phyloP scores from a whole-genome alignment of 2,888 invertebrate genomes.

The Pedicia rivosa region DNA sequence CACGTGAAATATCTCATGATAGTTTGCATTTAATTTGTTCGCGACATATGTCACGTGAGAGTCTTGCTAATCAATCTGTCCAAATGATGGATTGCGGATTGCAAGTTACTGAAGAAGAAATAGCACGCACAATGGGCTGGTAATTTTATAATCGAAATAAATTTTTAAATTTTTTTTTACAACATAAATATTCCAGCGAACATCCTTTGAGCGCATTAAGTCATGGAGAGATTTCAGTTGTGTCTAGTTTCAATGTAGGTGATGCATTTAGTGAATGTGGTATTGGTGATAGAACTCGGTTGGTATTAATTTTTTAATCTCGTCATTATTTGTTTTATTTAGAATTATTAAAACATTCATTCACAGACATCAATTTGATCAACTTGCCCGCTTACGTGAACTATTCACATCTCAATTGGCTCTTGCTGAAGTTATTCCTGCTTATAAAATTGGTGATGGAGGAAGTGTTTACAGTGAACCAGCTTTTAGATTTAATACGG shows the following conservation, averaged over 20 bases:
- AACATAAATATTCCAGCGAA: constrained; percentile 41
- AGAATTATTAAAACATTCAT: neutral
- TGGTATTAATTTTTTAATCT: neutral
- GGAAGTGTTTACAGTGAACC: constrained; percentile 32
- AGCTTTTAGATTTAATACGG: constrained; percentile 29
- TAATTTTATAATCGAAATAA: no score
- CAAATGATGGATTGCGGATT: constrained; percentile 76
- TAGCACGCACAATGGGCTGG: constrained; percentile 68
- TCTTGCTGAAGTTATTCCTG: constrained; percentile 52
- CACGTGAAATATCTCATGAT: constrained; percentile 69
- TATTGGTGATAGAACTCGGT: constrained; percentile 30
- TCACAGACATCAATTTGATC: constrained; percentile 47
- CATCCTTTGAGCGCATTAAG: constrained; percentile 80
- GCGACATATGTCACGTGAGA: constrained; percentile 42
- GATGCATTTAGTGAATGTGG: constrained; percentile 31
- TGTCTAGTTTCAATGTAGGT: constrained; percentile 57
- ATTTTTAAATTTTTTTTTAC: constrained; percentile 4
- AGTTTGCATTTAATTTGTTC: constrained; percentile 44
- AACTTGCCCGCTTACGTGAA: constrained; percentile 65
- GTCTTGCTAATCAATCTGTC: constrained; percentile 60
- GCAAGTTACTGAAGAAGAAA: constrained; percentile 88
- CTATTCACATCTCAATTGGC: constrained; percentile 64
- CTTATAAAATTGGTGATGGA: constrained; percentile 35
- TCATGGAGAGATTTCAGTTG: constrained; percentile 79
- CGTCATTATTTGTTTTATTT: neutral